These are phyloP conservation scores for Columba janthina DNA, from an alignment of 2,113 vertebrate species.

Conservation along the genomic window DNA sequence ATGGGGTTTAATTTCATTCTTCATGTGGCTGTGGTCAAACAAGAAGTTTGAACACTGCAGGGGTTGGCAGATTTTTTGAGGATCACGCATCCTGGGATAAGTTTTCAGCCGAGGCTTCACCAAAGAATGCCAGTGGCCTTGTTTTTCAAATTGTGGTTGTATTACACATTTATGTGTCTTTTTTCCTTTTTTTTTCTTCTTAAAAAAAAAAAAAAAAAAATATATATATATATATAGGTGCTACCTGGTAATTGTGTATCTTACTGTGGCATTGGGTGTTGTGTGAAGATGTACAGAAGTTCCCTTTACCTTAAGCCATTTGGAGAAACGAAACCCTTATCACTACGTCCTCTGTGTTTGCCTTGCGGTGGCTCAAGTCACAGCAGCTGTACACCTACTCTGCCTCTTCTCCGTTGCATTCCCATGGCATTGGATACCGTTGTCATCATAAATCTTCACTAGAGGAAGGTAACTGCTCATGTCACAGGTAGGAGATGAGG, in stretches of 20 bases:
- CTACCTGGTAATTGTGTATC: neutral
- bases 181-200: neutral
- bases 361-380: neutral
- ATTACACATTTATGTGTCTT: neutral
- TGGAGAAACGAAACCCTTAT: neutral
- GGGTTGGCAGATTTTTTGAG: constrained; percentile 74
- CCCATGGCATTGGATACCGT: accelerated
- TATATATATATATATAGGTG: neutral
- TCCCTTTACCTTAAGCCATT: neutral
- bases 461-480: neutral
- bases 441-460: accelerated
- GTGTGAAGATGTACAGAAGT: neutral
- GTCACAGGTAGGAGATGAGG: neutral
- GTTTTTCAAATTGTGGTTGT: neutral
- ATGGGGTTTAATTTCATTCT: constrained; percentile 70
- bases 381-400: neutral
- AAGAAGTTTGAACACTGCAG: constrained; percentile 66
- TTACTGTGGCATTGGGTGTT: neutral
- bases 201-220: neutral
- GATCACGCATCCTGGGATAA: constrained; percentile 64
- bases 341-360: accelerated
- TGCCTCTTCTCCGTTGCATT: accelerated
- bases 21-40: constrained; percentile 75
- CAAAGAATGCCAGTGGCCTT: neutral
- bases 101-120: constrained; percentile 58